A percentile compares a stretch with the other conserved stretches of the same genome.
phyloP scores from a whole-genome alignment of 2,113 vertebrate species.

The Pollachius pollachius region DNA sequence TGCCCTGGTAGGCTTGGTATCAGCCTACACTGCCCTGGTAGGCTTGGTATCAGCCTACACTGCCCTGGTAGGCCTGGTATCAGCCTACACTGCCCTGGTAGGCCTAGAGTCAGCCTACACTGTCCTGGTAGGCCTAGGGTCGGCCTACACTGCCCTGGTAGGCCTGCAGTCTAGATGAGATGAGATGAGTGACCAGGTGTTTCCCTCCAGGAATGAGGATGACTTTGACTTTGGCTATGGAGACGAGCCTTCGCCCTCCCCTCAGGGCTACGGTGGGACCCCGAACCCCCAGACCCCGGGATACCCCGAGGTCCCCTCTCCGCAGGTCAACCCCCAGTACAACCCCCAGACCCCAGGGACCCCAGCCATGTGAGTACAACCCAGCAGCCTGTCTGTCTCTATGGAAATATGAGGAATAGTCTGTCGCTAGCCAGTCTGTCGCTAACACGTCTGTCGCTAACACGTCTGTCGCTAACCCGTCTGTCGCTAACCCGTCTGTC shows the following conservation, averaged over 20 bases:
- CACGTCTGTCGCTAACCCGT: no score
- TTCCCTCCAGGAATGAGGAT: conserved; percentile 80
- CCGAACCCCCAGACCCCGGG: conserved; percentile 94
- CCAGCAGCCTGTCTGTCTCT: background rate
- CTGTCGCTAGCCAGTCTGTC: no score
- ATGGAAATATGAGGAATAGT: no score
- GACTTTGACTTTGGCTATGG: conserved; percentile 91
- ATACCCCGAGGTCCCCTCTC: conserved; percentile 91
- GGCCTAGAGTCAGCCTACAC: background rate
- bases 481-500: no score
- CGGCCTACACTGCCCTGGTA: no score
- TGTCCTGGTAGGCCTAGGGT: background rate
- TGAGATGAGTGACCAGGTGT: background rate
- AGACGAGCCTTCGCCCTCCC: conserved; percentile 90
- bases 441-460: no score
- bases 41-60: background rate
- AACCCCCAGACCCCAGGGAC: conserved; percentile 94
- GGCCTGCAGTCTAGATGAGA: no score
- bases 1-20: background rate
- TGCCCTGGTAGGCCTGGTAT: background rate
- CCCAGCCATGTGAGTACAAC: conserved; percentile 85
- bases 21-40: no score
- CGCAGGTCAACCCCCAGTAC: conserved; percentile 92
- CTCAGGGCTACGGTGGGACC: conserved; percentile 89
- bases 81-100: no score